These are phyloP conservation scores for Torymus auratus DNA, from an alignment of 2,888 invertebrate species.

Conservation along the genomic window DNA sequence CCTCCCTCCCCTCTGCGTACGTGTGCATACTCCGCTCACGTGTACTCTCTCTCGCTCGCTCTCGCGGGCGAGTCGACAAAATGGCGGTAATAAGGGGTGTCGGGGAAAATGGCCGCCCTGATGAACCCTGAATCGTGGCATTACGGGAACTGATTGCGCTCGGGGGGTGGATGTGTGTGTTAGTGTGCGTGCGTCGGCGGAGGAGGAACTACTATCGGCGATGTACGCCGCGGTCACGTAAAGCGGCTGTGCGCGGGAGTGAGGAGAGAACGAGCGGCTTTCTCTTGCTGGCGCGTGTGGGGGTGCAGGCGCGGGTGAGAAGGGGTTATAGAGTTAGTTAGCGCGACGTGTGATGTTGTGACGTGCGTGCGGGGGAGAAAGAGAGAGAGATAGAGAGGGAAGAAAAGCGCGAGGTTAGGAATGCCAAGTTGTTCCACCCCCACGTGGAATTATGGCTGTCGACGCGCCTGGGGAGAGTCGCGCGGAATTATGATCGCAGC, in stretches of 20 bases:
- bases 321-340: conserved; percentile 68
- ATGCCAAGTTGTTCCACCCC: conserved; percentile 62
- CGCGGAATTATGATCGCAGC: conserved; percentile 11
- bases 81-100: conserved; percentile 74
- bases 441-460: not conserved
- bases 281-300: conserved; percentile 12
- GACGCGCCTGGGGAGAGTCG: not conserved
- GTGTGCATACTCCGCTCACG: not conserved
- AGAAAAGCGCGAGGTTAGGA: conserved; percentile 59
- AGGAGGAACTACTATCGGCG: conserved; percentile 57
- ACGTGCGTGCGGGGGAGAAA: conserved; percentile 57
- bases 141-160: conserved; percentile 72
- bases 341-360: conserved; percentile 65
- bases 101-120: conserved; percentile 72
- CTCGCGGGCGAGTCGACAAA: conserved; percentile 63
- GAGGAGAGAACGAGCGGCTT: conserved; percentile 54
- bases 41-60: not conserved
- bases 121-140: conserved; percentile 73
- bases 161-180: conserved; percentile 48
- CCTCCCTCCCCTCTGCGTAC: not conserved
- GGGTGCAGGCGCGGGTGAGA: conserved; percentile 16
- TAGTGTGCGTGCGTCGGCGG: conserved; percentile 32
- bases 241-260: conserved; percentile 37
- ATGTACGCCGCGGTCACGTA: conserved; percentile 63
- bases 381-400: conserved; percentile 51